Evolutionary conservation across 2,797 vertebrate genomes (phyloP), one percentile per base, ranked within the genome.

Genomic region (Mus caroli): DNA sequence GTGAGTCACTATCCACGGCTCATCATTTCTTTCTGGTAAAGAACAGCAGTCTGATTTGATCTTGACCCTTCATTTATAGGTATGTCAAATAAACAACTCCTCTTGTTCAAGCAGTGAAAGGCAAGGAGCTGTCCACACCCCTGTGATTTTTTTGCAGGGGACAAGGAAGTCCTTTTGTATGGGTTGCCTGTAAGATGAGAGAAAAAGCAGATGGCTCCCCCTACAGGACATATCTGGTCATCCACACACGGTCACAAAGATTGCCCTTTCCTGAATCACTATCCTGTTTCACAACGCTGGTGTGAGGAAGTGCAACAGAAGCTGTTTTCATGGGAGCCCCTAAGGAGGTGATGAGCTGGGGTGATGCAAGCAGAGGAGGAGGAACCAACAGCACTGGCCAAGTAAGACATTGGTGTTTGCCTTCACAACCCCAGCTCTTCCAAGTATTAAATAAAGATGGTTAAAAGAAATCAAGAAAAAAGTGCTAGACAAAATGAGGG

Each of bases 151-250:
- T 75, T 78, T 50, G 50, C 90, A 54, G 34, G 79, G 40, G 14
- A 67, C 28, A 95, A 22, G 90, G 71, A 43, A 10, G 71, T 80
- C 77, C 78, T 90, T 56, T 79, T 67, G 52, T 7, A 6, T 0
- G 14, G 56, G 50, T 26, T 11, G 2, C 9, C 64, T 77, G 2
- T 71, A 56, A 89, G 40, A 43, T 3, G 20, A 75, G 90, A 94
- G 85, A 86, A 62, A 95, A 96, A 94, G 94, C 76, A 17, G 80
- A 95, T 73, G 92, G 94, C 96, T 95, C 97, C 96, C 96, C 94
- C 97, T 97, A 60, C 92, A 97, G 96, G 96, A 73, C 26, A 46
- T 28, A 10, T 52, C n/a, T 87, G 67, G 62, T 76, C 56, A 60
- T 37, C 73, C 13, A 9, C 0, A 2, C 60, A 37, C 0, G 28